A percentile compares a stretch with the other conserved stretches of the same genome.
These are phyloP conservation scores for Gambusia affinis DNA, from an alignment of 2,113 vertebrate genomes.

Conservation along the genomic window DNA sequence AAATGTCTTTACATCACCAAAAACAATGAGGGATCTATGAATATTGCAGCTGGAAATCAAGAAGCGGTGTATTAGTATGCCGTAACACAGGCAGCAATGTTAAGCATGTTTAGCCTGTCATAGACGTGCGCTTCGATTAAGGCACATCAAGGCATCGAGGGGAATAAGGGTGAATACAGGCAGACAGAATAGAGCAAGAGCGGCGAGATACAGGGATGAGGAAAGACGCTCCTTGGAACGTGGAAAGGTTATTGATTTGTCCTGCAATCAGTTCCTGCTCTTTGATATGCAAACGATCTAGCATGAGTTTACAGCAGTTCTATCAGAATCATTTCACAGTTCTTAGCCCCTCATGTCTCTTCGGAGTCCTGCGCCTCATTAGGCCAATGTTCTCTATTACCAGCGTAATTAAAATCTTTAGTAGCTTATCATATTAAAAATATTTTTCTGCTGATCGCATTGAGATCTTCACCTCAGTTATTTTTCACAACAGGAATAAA, in stretches of 20 bases:
- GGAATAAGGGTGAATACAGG: constrained; percentile 49
- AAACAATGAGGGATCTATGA: constrained; percentile 50
- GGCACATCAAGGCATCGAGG: constrained; percentile 55
- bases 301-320: constrained; percentile 99
- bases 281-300: constrained; percentile 99
- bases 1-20: constrained; percentile 32
- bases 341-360: constrained; percentile 96
- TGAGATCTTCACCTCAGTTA: constrained; percentile 99
- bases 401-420: constrained; percentile 99
- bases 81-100: constrained; percentile 30
- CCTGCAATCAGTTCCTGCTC: constrained; percentile 99
- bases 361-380: constrained; percentile 98
- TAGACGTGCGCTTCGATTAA: constrained; percentile 66
- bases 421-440: constrained; percentile 99
- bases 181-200: constrained; percentile 45
- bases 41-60: constrained; percentile 35
- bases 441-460: constrained; percentile 97
- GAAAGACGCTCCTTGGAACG: constrained; percentile 77
- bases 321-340: constrained; percentile 99
- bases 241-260: constrained; percentile 99
- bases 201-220: constrained; percentile 64
- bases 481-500: constrained; percentile 99
- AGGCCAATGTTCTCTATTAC: constrained; percentile 99
- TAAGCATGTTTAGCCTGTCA: constrained; percentile 69
- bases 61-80: constrained; percentile 50